phyloP scores from a whole-genome alignment of 2,888 invertebrate species.

The Ceriagrion tenellum region DNA sequence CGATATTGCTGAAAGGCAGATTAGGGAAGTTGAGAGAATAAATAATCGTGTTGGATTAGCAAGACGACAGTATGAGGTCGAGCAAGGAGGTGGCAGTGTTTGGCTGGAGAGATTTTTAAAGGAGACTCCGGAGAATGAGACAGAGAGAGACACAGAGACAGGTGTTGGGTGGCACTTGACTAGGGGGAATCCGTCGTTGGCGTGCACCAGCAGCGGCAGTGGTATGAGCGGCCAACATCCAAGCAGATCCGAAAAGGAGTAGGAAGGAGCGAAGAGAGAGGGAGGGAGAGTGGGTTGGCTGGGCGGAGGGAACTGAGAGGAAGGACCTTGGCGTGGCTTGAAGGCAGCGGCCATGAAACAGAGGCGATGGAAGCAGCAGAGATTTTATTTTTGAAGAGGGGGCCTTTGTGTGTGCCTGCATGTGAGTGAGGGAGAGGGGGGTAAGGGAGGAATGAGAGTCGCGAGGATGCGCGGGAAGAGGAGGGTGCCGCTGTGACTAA shows the following conservation, averaged over 20 bases:
- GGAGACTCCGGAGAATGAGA: too few species aligned
- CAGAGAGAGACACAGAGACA: too few species aligned
- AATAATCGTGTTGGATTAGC: too few species aligned
- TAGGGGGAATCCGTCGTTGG: too few species aligned
- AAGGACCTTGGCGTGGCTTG: background rate
- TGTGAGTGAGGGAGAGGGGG: background rate
- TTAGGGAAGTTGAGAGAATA: too few species aligned
- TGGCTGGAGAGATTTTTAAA: too few species aligned
- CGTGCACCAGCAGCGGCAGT: too few species aligned
- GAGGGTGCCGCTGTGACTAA: background rate
- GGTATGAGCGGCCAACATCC: background rate
- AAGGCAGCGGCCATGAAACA: slow-evolving; percentile 7
- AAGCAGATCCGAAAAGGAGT: background rate
- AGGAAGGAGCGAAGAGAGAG: background rate
- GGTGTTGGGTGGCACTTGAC: too few species aligned
- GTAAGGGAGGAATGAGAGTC: background rate
- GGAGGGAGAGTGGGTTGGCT: background rate
- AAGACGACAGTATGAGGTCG: background rate
- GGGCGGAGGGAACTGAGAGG: background rate
- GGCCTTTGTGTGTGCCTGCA: background rate
- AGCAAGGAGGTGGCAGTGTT: background rate
- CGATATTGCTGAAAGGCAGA: too few species aligned
- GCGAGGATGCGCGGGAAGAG: background rate
- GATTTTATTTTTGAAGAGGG: slow-evolving; percentile 5
- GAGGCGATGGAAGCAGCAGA: background rate